phyloP scores from a whole-genome alignment of 1,140 invertebrate genomes.

The Drosophila novamexicana region DNA sequence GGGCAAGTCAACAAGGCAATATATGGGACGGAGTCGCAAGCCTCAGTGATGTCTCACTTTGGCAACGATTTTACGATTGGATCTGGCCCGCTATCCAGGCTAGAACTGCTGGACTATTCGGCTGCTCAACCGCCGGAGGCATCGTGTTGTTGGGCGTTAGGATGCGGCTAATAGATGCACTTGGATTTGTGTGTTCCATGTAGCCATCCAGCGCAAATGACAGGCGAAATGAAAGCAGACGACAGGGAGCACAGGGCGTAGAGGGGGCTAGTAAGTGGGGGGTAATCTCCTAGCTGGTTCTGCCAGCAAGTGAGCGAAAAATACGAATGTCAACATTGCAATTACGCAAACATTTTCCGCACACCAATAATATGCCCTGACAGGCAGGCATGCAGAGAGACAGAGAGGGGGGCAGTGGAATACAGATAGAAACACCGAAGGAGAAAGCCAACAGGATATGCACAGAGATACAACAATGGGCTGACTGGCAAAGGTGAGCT shows the following conservation, averaged over 20 bases:
- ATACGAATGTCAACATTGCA: slow-evolving; percentile 84
- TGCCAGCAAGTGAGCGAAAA: slow-evolving; percentile 46
- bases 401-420: neutral
- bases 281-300: slow-evolving; percentile 3
- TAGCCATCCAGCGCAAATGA: slow-evolving; percentile 40
- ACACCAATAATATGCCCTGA: slow-evolving; percentile 83
- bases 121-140: slow-evolving; percentile 8
- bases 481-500: slow-evolving; percentile 69
- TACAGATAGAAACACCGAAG: neutral
- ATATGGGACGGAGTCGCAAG: slow-evolving; percentile 1
- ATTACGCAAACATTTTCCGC: slow-evolving; percentile 84
- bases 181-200: slow-evolving; percentile 48
- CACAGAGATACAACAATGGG: slow-evolving; percentile 58
- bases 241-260: slow-evolving; percentile 9
- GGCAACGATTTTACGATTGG: slow-evolving; percentile 41
- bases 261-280: too few relatives aligned
- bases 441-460: slow-evolving; percentile 8
- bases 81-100: slow-evolving; percentile 4
- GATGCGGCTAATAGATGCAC: slow-evolving; percentile 64
- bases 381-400: slow-evolving; percentile 51
- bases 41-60: slow-evolving; percentile 56
- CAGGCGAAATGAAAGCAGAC: slow-evolving; percentile 41
- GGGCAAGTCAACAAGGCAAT: slow-evolving; percentile 55
- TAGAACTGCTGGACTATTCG: neutral
- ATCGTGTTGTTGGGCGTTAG: slow-evolving; percentile 44